Conservation (phyloP, 2,888 invertebrate species). For the Epinotia brunnichana region DNA sequence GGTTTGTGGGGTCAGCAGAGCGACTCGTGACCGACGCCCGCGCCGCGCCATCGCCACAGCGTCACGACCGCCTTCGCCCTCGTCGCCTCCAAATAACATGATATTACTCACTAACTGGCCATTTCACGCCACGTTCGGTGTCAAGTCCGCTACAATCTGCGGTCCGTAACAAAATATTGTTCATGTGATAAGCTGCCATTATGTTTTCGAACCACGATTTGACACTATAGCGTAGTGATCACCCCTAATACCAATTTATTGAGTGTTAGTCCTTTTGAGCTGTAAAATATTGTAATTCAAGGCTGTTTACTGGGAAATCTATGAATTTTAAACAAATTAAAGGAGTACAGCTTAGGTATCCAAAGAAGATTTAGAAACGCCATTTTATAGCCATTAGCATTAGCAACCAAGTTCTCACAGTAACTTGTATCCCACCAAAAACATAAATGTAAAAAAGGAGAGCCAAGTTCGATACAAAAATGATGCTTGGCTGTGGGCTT, state of each 20-base stretch:
- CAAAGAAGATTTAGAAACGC: not conserved
- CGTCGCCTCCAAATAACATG: slow-evolving; percentile 78
- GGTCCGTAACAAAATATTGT: slow-evolving; percentile 55
- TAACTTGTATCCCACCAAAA: not conserved
- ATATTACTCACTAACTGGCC: slow-evolving; percentile 82
- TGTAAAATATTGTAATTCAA: slow-evolving; percentile 15
- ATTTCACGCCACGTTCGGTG: slow-evolving; percentile 76
- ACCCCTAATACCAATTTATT: slow-evolving; percentile 22
- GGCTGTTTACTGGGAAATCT: not conserved
- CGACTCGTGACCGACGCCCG: slow-evolving; percentile 76
- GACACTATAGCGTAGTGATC: slow-evolving; percentile 27
- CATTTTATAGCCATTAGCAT: not conserved
- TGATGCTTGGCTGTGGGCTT: too few relatives aligned
- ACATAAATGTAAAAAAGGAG: too few relatives aligned
- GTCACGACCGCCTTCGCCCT: slow-evolving; percentile 76
- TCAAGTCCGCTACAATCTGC: slow-evolving; percentile 54
- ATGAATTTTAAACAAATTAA: slow-evolving; percentile 13
- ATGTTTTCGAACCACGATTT: slow-evolving; percentile 45
- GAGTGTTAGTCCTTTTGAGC: slow-evolving; percentile 12
- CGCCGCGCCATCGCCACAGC: slow-evolving; percentile 52
- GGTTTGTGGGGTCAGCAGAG: slow-evolving; percentile 74
- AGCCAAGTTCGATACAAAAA: too few relatives aligned
- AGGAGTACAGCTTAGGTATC: not conserved
- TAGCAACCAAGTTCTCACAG: too few relatives aligned
- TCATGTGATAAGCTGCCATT: slow-evolving; percentile 53